Evolutionary conservation across 2,113 vertebrate genomes (phyloP), one percentile per base, ranked within the genome.

Genomic region (Anolis carolinensis): DNA sequence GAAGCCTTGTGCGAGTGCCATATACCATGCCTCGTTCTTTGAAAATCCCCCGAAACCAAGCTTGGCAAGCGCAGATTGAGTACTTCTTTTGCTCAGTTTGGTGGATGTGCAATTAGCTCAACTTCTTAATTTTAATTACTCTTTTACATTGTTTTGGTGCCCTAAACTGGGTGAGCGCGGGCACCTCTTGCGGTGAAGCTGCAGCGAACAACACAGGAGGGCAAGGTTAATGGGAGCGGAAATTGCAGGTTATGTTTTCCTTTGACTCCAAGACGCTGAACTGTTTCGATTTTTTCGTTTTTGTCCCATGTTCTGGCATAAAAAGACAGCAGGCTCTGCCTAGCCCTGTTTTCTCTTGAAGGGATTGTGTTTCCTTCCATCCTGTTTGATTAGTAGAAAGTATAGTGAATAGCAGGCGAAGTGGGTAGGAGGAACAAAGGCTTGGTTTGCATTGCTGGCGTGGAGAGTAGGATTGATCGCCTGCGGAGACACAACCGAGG

Each of bases 351-450:
- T 78, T 83, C 34, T 78, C 89, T 72, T 3, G 80, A n/a, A 14
- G 55, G 84, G 90, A 36, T 0, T 70, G 79, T 13, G 34, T 16
- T 11, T 39, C 79, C 48, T 70, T 70, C 27, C 20, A 48, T 71
- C 2, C 32, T 75, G 62, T 76, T 23, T 67, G 2, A 77, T 65
- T 20, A 48, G 50, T 63, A 89, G 11, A 78, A 88, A 85, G 67
- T 87, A 62, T 8, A 1, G 1, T 81, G 85, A 92, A 82, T 55
- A 72, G 32, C 27, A 68, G 75, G 84, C 79, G 84, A 86, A 79
- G 4, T 71, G 77, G 75, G 55, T 89, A 71, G 23, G 74, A 55
- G 74, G 78, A 85, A 88, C 85, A 36, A 62, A 68, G 36, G 27
- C 25, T 83, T 86, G 62, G 80, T 68, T 84, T 77, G 83, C 78